Conservation (phyloP, 1,140 invertebrate genomes). For the Tribolium castaneum region DNA sequence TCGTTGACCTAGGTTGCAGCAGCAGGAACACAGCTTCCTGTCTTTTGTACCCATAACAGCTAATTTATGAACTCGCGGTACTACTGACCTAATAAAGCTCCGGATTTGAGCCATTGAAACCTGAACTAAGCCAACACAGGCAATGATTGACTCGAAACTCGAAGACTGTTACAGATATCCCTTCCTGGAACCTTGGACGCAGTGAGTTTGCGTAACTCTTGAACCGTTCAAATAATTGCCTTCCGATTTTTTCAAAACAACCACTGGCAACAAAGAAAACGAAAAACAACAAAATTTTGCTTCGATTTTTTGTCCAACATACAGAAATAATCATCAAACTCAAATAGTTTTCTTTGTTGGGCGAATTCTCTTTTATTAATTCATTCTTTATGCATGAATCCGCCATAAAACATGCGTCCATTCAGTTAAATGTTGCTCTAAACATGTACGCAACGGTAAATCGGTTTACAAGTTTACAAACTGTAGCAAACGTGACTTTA, state of each 20-base stretch:
- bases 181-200: slow-evolving; percentile 11
- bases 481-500: not conserved
- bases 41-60: not conserved
- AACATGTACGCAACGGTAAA: not conserved
- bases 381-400: not conserved
- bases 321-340: no score
- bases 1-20: slow-evolving; percentile 1
- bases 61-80: not conserved
- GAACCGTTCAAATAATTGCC: not conserved
- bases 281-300: no score
- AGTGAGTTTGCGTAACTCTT: slow-evolving; percentile 3
- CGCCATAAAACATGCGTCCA: not conserved
- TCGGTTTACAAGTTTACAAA: not conserved
- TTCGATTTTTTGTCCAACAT: no score
- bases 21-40: slow-evolving; percentile 16
- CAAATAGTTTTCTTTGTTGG: not conserved
- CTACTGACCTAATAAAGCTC: slow-evolving; percentile 1
- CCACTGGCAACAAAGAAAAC: no score
- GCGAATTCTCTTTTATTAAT: no score
- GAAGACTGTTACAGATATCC: not conserved
- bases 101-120: not conserved
- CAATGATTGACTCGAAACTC: not conserved
- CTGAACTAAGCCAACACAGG: not conserved
- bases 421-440: not conserved
- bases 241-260: not conserved